phyloP scores from a whole-genome alignment of 2,113 vertebrate genomes.

The Prinia subflava region DNA sequence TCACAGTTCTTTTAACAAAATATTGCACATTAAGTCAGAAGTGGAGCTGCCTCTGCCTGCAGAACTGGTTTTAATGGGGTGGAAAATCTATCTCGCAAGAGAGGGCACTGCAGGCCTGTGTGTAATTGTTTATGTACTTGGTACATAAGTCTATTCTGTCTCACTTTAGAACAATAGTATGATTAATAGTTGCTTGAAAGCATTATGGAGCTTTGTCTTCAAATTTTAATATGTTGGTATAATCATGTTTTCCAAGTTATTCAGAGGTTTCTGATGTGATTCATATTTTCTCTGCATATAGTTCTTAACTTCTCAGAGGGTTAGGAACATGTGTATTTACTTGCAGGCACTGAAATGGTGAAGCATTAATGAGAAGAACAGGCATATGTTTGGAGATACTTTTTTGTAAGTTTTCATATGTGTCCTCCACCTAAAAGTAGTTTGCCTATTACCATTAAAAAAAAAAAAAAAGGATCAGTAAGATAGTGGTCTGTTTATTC shows the following conservation, averaged over 20 bases:
- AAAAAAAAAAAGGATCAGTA: not conserved
- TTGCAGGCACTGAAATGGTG: not conserved
- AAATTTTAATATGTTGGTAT: not conserved
- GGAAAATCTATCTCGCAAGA: not conserved
- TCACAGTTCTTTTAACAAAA: not conserved
- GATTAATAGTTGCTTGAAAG: slow-evolving; percentile 16
- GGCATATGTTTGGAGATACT: not conserved
- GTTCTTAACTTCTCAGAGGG: not conserved
- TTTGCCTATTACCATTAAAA: not conserved
- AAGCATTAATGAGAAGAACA: not conserved
- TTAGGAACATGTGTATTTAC: not conserved
- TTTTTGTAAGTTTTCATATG: not conserved
- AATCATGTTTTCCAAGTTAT: not conserved
- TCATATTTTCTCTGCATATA: not conserved
- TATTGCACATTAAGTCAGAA: not conserved
- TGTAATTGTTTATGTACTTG: not conserved
- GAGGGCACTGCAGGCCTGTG: not conserved
- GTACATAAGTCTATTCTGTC: not conserved
- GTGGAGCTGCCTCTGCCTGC: not conserved
- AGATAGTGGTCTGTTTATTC: not conserved
- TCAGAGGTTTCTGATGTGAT: not conserved
- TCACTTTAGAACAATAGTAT: not conserved
- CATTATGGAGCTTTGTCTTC: not conserved
- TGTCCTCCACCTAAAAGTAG: not conserved
- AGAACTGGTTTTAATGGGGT: not conserved